Percentiles rank a stretch among this genome's conserved stretches.
phyloP scores from a whole-genome alignment of 35 echinoderm and acorn worm species.

The Ophiothrix spiculata region DNA sequence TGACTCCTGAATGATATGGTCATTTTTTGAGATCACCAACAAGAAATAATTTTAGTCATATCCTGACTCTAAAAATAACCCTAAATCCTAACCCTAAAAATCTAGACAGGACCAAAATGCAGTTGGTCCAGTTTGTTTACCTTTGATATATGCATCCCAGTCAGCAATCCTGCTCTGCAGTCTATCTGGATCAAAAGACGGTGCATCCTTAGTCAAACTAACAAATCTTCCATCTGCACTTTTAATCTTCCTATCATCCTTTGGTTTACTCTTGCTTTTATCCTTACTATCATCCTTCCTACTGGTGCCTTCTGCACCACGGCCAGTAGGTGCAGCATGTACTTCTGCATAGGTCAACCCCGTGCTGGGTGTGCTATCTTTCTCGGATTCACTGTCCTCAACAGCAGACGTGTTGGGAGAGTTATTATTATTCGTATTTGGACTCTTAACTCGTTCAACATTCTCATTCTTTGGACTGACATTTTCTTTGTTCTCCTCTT shows the following conservation, averaged over 20 bases:
- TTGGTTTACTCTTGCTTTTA: too few species aligned
- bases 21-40: not conserved
- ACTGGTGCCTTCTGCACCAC: too few species aligned
- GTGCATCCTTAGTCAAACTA: not conserved
- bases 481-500: not conserved
- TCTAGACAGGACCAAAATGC: not conserved
- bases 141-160: conserved; percentile 54
- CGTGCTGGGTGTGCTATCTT: too few species aligned
- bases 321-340: too few species aligned
- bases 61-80: not conserved
- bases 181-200: not conserved
- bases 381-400: too few species aligned
- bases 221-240: not conserved
- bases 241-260: not conserved
- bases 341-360: too few species aligned
- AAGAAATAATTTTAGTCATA: not conserved
- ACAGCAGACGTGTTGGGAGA: not conserved
- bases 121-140: not conserved
- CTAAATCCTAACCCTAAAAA: too few species aligned
- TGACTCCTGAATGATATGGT: too few species aligned
- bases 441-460: not conserved
- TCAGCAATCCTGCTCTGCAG: conserved; percentile 35
- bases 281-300: not conserved
- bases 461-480: not conserved
- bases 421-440: not conserved